Base-by-base conservation (phyloP, 53 echinoderm and acorn worm genomes). In the Antedon mediterranea region DNA sequence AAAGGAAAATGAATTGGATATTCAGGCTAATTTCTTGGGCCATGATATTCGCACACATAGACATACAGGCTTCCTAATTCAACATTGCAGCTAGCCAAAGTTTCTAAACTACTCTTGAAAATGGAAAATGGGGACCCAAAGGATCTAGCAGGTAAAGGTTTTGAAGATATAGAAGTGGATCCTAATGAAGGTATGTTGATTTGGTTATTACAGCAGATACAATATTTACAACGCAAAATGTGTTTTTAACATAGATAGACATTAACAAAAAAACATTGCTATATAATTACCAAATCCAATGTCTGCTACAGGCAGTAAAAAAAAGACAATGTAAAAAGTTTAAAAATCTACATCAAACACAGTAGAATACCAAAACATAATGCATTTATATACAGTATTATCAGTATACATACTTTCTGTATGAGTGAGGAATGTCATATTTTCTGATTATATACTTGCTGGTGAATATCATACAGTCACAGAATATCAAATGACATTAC, bases 1-100 rank as follows among this genome's bases (percentile, higher is more conserved):
- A 41, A 83, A 89, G 43, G 88, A 88, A 43, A 93, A 86, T 76
- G 91, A 90, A 43, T 75, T 88, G 4, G 91, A 90, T 43, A 71
- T 90, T 0, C 71, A 90, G 18, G 90, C 90, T 15, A 75, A 71
- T 11, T 87, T 90, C 34, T 9, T 90, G 33, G 87, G 90, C 2
- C 90, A 90, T 73, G 87, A 90, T 71, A 73, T 90, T 1, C 23
- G 87, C 4, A 80, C 80, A 0, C 88, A 88, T 72, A 43, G 86
- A 0, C 80, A 91, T 93, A 93, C 76, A 37, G 85, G 43, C 81
- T 86, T n/a, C 93, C 89, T 14, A 81, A 93, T 27, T 77, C 78
- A 0, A 80, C 83, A 14, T 28, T 92, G 31, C 86, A 92, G 74
- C 43, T 92, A 15, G 85, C 92, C 23, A 92, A 92, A 71, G 85